A percentile compares a stretch with the other conserved stretches of the same genome.
Evolutionary conservation across 2,797 vertebrate species (phyloP).

Genomic region (Coreius guichenoti): DNA sequence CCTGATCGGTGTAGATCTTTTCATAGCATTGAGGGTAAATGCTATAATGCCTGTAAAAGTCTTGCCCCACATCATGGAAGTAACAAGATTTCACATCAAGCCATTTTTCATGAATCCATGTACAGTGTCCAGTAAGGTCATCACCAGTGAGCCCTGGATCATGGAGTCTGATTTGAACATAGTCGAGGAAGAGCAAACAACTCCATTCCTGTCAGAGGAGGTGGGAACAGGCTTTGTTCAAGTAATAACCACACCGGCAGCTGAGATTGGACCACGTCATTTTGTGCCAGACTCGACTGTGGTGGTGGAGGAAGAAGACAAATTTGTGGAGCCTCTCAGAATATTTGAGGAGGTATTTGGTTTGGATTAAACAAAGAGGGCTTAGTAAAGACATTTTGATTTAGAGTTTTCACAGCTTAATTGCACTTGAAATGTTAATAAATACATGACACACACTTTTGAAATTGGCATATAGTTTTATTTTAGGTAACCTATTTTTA

Average conservation of each 20-base stretch:
- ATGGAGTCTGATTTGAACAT: constrained; percentile 4
- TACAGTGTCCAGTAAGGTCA: constrained; percentile 17
- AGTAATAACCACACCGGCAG: not conserved
- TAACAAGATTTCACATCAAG: not conserved
- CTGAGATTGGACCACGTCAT: not conserved
- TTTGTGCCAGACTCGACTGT: not conserved
- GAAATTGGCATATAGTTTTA: not conserved
- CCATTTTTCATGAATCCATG: not conserved
- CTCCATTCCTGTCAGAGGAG: not conserved
- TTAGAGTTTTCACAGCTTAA: not conserved
- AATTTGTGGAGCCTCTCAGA: constrained; percentile 10
- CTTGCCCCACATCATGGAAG: not conserved
- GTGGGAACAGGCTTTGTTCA: not conserved
- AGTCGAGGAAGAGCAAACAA: not conserved
- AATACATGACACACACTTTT: not conserved
- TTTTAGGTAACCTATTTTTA: not conserved
- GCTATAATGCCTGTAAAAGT: not conserved
- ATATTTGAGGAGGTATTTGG: constrained; percentile 60
- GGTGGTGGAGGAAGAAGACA: too few relatives aligned
- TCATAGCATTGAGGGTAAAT: not conserved
- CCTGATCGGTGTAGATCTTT: not conserved
- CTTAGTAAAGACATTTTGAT: not conserved
- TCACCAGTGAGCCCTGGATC: constrained; percentile 39
- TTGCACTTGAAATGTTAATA: constrained; percentile 4
- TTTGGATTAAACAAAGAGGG: constrained; percentile 25